Evolutionary conservation across 2,113 vertebrate genomes (phyloP), one percentile per base, ranked within the genome.

Genomic region (Nibea albiflora): DNA sequence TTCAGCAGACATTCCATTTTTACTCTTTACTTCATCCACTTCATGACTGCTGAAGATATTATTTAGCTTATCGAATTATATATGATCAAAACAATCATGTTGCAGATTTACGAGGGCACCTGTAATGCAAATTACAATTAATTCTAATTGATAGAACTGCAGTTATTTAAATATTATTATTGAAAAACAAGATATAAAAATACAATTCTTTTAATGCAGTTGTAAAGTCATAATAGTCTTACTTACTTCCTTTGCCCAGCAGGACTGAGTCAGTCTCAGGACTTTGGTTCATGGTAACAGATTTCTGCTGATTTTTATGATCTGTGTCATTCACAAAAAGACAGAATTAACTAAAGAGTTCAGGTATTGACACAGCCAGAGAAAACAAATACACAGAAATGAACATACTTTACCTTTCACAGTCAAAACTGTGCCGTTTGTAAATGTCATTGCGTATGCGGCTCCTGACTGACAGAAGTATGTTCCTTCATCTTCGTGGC

Each of bases 401-500:
- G 0, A 56, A 62, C 14, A 70, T 69, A 52, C 46, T 26, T 86
- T 89, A 92, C 91, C 89, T 11, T 80, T 85, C 4, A 92, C 87
- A 39, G 24, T 4, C 61, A 92, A 0, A 63, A 79, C 0, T 24
- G 69, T 83, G 17, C 46, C 4, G 7, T 67, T 74, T 0, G 24
- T 0, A 3, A 88, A 70, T 5, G 0, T 0, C 60, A 88, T 73
- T 2, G 0, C 0, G 15, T 80, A 89, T n/a, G 39, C 31, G 0
- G 11, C 0, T 73, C 88, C 91, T 4, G n/a, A 15, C 54, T 88
- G 85, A 71, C 91, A 91, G 31, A 88, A n/a, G 57, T 91, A 90
- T 5, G 67, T 83, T 14, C 58, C 90, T 77, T 89, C 88, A 61
- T 91, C 91, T 16, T 89, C 84, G 88, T 85, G 87, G 31, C 15